These are phyloP conservation scores for Volucella inflata DNA, from an alignment of 2,888 invertebrate genomes.

Conservation along the genomic window DNA sequence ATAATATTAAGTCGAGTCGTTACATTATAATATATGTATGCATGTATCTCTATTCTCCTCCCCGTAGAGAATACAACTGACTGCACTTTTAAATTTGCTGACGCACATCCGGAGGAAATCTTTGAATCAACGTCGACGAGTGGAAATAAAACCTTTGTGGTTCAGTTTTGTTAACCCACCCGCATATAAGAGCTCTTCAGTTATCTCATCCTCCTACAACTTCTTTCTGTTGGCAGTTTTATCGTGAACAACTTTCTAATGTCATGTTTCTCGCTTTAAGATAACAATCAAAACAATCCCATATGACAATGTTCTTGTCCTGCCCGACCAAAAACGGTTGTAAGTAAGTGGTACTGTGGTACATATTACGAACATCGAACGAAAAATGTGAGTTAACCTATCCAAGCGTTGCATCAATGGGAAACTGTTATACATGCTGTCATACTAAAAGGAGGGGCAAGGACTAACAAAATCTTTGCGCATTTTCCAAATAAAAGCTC, in stretches of 20 bases:
- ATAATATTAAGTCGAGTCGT: constrained; percentile 28
- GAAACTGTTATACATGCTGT: constrained; percentile 22
- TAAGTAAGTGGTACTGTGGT: no score
- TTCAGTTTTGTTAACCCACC: constrained; percentile 2
- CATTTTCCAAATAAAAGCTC: constrained; percentile 24
- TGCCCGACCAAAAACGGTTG: constrained; percentile 35
- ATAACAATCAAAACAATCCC: constrained; percentile 74
- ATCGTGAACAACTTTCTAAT: constrained; percentile 69
- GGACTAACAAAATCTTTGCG: constrained; percentile 46
- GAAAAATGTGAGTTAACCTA: constrained; percentile 31
- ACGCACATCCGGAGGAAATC: constrained; percentile 11
- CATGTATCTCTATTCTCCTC: neutral
- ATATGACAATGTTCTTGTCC: constrained; percentile 68
- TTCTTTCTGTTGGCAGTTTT: constrained; percentile 50
- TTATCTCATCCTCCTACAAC: constrained; percentile 26
- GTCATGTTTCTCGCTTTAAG: constrained; percentile 70
- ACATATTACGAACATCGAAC: neutral
- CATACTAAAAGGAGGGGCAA: constrained; percentile 43
- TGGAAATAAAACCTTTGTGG: neutral
- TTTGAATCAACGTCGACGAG: constrained; percentile 3
- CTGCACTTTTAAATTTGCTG: constrained; percentile 39
- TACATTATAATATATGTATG: neutral
- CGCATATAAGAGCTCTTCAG: constrained; percentile 50
- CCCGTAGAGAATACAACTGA: constrained; percentile 14
- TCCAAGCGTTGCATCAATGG: neutral